Base-by-base conservation (phyloP, 2,797 vertebrate species). In the Acropternis orthonyx region DNA sequence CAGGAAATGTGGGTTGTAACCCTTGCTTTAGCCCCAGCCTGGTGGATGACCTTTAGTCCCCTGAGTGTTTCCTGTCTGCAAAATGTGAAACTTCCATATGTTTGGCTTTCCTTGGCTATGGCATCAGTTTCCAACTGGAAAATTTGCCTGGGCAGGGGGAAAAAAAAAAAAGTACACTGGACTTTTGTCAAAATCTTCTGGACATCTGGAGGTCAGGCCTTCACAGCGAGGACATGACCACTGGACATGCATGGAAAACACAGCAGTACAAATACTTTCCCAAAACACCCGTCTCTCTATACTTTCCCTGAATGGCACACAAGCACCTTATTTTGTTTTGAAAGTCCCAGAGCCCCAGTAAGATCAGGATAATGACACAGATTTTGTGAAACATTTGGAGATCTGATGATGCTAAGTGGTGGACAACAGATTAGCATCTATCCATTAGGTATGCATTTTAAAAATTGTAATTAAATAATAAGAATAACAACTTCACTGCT, bases 101-200 rank as follows among this genome's bases (percentile, higher is more conserved):
- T 95, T 95, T 95, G 93, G 67, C 32, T 95, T 93, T 95, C 92
- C 88, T 37, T 67, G 86, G 63, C 80, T 61, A 49, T 92, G 96
- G 95, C 96, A 97, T 95, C 93, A 81, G 77, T 94, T 97, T 97
- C 95, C 92, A 95, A 82, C 63, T 79, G 86, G 94, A 97, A 97
- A 96, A 72, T 92, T 89, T 91, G 92, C 88, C 63, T 84, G 91
- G 84, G 93, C 52, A 93, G 63, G 23, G 22, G 1, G 3, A 36
- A 54, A 30, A 56, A 24, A 39, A 46, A 14, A 41, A 41, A 75
- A 67, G 59, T 48, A 92, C 91, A 85, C 26, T 88, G 73, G 76
- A 92, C 46, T 92, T 95, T 78, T 92, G 95, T 95, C 85, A 81
- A 90, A 95, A 95, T 51, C 37, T 84, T 88, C 39, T 82, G 88